Percentiles rank a stretch among this genome's conserved stretches.
phyloP scores from a whole-genome alignment of 2,888 invertebrate genomes.

The Teinopalpus imperialis region DNA sequence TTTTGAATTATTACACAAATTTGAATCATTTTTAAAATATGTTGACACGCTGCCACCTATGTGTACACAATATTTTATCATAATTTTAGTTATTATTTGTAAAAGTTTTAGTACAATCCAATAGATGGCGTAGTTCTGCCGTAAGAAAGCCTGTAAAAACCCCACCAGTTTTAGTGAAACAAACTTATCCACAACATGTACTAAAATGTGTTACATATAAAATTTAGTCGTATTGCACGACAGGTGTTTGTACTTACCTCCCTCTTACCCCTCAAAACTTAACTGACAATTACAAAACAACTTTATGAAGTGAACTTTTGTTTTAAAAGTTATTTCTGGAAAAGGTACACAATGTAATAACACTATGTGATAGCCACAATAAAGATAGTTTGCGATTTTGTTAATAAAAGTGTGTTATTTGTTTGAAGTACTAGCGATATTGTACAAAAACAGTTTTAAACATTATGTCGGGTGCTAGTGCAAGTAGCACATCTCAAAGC shows the following conservation, averaged over 20 bases:
- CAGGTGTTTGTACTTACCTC: constrained; percentile 26
- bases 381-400: background rate
- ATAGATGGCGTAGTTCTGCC: background rate
- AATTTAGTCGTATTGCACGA: constrained; percentile 24
- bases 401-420: constrained; percentile 12
- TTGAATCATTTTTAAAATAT: no score
- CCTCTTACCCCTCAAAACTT: constrained; percentile 20
- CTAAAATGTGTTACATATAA: background rate
- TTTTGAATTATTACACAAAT: no score
- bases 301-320: constrained; percentile 8
- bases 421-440: no score
- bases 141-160: background rate
- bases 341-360: constrained; percentile 1
- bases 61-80: no score
- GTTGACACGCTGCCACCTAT: background rate
- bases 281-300: constrained; percentile 20
- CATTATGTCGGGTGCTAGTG: constrained; percentile 54
- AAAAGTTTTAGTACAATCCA: background rate
- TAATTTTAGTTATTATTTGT: background rate
- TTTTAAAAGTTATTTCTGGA: background rate
- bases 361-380: background rate
- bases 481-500: constrained; percentile 45
- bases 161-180: background rate
- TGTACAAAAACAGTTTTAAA: background rate
- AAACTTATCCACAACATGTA: background rate